Evolutionary conservation across 2,888 invertebrate species (phyloP).

Genomic region (Nemoura dubitans): DNA sequence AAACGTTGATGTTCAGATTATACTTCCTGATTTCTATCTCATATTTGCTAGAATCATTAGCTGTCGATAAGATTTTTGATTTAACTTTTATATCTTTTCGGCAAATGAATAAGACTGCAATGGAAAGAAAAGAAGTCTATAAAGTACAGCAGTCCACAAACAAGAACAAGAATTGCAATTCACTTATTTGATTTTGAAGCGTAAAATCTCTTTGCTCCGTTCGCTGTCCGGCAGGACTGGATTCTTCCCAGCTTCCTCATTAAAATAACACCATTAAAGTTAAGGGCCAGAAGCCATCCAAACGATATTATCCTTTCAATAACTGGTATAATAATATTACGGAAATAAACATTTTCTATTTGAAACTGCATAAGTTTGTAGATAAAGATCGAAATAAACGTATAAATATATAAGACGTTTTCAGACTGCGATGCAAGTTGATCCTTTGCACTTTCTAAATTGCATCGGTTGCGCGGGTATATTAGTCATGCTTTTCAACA

Average conservation of each 20-base stretch:
- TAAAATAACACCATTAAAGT: background rate
- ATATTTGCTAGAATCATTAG: too few relatives aligned
- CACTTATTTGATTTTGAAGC: background rate
- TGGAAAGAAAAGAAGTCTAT: background rate
- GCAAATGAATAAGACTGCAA: background rate
- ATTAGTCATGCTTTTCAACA: background rate
- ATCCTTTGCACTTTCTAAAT: background rate
- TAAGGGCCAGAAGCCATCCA: background rate
- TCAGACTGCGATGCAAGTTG: background rate
- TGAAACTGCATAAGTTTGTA: background rate
- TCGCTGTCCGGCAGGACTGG: background rate
- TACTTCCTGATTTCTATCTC: too few relatives aligned
- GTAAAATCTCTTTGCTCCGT: background rate
- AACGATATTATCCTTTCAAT: background rate
- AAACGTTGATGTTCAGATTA: too few relatives aligned
- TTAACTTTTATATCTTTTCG: background rate
- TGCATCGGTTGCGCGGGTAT: background rate
- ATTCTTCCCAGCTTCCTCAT: background rate
- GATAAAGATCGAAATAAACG: too few relatives aligned
- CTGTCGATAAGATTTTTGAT: background rate
- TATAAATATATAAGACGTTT: background rate
- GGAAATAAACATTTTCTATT: background rate
- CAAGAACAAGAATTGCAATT: background rate
- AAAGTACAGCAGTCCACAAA: background rate
- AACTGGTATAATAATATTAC: background rate